Evolutionary conservation across 1,140 invertebrate genomes (phyloP).

Genomic region (Campodea augens): DNA sequence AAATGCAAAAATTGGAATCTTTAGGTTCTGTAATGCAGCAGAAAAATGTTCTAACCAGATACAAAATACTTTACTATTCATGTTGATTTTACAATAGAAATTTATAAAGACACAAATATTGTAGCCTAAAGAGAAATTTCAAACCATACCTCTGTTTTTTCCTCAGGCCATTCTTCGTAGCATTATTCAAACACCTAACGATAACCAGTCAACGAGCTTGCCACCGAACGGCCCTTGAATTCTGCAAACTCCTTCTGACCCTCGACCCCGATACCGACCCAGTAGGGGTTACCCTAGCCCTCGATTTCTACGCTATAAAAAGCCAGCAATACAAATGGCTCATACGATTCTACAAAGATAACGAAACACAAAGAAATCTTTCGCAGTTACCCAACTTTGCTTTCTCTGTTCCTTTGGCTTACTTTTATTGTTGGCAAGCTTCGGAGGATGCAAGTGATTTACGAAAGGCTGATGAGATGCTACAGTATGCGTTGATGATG

Average conservation of each 20-base stretch:
- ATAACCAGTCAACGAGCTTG: slow-evolving; percentile 62
- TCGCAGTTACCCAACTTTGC: slow-evolving; percentile 72
- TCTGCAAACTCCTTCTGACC: slow-evolving; percentile 52
- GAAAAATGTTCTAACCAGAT: no score
- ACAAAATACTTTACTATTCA: slow-evolving; percentile 3
- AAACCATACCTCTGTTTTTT: slow-evolving; percentile 10
- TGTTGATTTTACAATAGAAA: slow-evolving; percentile 3
- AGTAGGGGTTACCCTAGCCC: slow-evolving; percentile 51
- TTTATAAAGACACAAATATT: neutral
- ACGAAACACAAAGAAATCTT: slow-evolving; percentile 45
- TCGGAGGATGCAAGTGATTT: slow-evolving; percentile 20
- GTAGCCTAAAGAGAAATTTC: no score
- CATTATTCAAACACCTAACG: slow-evolving; percentile 64
- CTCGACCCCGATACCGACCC: slow-evolving; percentile 80
- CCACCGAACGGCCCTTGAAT: slow-evolving; percentile 58
- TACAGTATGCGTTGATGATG: slow-evolving; percentile 62
- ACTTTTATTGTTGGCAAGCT: slow-evolving; percentile 32
- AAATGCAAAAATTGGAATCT: no score
- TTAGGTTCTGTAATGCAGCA: no score
- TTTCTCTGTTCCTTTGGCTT: slow-evolving; percentile 60
- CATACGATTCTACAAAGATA: slow-evolving; percentile 43
- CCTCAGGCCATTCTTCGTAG: slow-evolving; percentile 59
- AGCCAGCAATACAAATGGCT: slow-evolving; percentile 68
- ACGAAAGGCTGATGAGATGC: slow-evolving; percentile 34
- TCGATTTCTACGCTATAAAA: slow-evolving; percentile 74